Conservation (phyloP, 2,888 invertebrate species). For the Schrankia costaestrigalis region DNA sequence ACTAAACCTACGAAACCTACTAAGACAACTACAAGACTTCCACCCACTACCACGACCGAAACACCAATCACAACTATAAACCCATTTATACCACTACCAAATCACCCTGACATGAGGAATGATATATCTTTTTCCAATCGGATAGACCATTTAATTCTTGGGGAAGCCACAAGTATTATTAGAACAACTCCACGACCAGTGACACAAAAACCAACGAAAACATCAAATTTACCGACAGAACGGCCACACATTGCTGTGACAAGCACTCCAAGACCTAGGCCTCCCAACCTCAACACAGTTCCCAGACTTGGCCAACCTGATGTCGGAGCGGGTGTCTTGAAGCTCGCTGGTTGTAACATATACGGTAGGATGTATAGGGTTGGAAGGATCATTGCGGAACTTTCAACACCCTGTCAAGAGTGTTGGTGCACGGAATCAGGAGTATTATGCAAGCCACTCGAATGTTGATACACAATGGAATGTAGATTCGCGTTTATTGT, state of each 20-base stretch:
- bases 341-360: slow-evolving; percentile 93
- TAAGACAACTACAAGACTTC: slow-evolving; percentile 7
- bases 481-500: slow-evolving; percentile 32
- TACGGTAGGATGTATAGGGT: slow-evolving; percentile 94
- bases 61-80: slow-evolving; percentile 28
- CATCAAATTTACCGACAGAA: slow-evolving; percentile 22
- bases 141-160: slow-evolving; percentile 69
- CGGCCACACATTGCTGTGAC: slow-evolving; percentile 32
- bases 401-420: slow-evolving; percentile 90
- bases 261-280: slow-evolving; percentile 34
- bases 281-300: slow-evolving; percentile 32
- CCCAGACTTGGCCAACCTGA: slow-evolving; percentile 10
- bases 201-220: slow-evolving; percentile 29
- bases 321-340: slow-evolving; percentile 81
- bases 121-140: slow-evolving; percentile 53
- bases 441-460: slow-evolving; percentile 87
- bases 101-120: slow-evolving; percentile 44
- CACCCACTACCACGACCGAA: slow-evolving; percentile 14
- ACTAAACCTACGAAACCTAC: slow-evolving; percentile 3
- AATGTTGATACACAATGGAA: slow-evolving; percentile 22
- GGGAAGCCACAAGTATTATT: slow-evolving; percentile 66
- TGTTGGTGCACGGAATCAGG: slow-evolving; percentile 93
- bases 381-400: slow-evolving; percentile 89
- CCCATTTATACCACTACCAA: slow-evolving; percentile 54
- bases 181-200: slow-evolving; percentile 45